Base-by-base conservation (phyloP, 2,797 vertebrate genomes). In the Pangasius mekongensis region DNA sequence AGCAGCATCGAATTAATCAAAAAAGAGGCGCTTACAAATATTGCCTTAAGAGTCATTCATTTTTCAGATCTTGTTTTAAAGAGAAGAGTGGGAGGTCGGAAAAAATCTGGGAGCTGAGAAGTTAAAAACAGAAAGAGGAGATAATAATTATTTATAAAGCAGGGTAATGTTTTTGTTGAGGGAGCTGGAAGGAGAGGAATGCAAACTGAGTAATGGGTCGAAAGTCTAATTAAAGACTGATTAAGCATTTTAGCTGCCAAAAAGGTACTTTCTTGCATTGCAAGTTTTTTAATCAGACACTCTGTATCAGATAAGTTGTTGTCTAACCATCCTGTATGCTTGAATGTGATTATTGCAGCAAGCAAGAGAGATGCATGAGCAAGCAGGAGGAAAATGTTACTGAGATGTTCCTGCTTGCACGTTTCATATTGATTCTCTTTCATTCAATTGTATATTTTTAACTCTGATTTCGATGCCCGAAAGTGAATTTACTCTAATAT, bases 121-220 rank as follows among this genome's bases (percentile, higher is more conserved):
- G 76, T 76, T 82, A 82, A 87, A 77, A 77, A 69, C 27, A 58
- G 49, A 67, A 73, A 30, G 52, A 58, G 27, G 85, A 80, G 77
- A 49, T 77, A 87, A 81, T 36, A 64, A 83, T 81, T 71, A 86
- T 88, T 89, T 87, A 86, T 86, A 82, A 27, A 14, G 27, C 11
- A 5, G 39, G 43, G 47, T 54, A 66, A 69, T 67, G 71, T 83
- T 86, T 64, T 74, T 5, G 39, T 10, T 83, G 27, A 62, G 67
- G 47, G 66, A 87, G 82, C 49, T 47, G 5, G 27, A 74, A 86
- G 78, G 33, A 78, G 64, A 86, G 62, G 66, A 88, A 66, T 84
- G 39, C 47, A 11, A 66, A 60, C 33, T 86, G 56, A 87, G n/a
- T 24, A 76, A 83, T 73, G 47, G 39, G 20, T 60, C 69, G 80